Evolutionary conservation across 2,113 vertebrate genomes (phyloP).

Genomic region (Myodes glareolus): DNA sequence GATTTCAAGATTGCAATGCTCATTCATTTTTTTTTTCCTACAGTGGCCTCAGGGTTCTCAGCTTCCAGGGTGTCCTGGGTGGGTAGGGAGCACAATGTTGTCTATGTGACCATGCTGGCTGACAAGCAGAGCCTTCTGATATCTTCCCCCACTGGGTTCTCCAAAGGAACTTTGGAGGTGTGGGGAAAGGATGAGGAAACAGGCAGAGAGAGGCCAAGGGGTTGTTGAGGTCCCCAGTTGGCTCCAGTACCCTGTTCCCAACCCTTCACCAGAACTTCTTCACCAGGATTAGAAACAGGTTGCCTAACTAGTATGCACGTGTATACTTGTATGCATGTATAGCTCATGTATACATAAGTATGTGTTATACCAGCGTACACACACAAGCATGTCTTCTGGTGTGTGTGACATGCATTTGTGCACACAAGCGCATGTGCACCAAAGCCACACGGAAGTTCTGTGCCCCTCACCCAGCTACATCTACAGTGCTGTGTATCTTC

Average conservation of each 20-base stretch:
- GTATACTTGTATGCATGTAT: not conserved
- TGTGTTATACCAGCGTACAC: no score
- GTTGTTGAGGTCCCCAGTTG: not conserved
- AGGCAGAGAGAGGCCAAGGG: not conserved
- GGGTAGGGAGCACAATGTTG: not conserved
- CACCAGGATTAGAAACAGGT: no score
- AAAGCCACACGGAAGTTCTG: no score
- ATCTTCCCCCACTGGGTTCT: accelerated
- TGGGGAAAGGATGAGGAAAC: not conserved
- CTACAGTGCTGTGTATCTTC: not conserved
- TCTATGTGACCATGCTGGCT: accelerated
- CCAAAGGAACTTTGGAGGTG: not conserved
- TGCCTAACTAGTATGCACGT: accelerated
- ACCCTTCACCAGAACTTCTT: not conserved
- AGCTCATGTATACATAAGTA: not conserved
- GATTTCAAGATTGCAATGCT: no score
- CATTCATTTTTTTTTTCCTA: not conserved
- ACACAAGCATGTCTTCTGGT: no score
- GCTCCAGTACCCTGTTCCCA: accelerated
- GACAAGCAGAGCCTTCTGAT: not conserved
- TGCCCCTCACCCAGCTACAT: not conserved
- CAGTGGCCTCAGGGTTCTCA: not conserved
- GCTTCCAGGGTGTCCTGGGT: not conserved
- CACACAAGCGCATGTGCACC: no score
- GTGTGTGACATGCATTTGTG: not conserved